Conservation (phyloP, 2,797 vertebrate genomes). For the Mionectes olivaceus region DNA sequence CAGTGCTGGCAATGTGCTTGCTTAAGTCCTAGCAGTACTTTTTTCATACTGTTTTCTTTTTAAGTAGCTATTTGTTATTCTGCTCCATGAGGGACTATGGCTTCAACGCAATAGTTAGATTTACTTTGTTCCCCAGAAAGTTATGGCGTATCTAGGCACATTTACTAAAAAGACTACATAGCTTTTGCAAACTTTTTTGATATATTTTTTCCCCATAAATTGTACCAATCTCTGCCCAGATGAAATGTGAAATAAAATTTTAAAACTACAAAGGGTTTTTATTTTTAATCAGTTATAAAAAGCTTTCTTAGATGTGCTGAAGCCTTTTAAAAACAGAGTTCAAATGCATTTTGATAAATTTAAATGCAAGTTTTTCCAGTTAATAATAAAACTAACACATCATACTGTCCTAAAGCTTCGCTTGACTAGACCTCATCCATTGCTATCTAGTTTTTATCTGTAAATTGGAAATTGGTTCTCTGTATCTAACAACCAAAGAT, state of each 20-base stretch:
- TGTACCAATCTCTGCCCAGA: background rate
- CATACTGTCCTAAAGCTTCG: background rate
- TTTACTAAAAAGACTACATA: background rate
- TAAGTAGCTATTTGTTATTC: background rate
- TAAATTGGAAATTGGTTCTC: slow-evolving; percentile 50
- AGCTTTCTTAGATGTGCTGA: background rate
- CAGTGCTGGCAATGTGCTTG: background rate
- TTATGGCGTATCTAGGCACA: background rate
- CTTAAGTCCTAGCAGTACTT: background rate
- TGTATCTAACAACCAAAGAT: slow-evolving; percentile 26
- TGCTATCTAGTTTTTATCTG: background rate
- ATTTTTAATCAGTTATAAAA: background rate
- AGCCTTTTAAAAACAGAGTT: background rate
- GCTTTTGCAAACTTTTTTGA: background rate
- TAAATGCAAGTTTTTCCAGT: background rate
- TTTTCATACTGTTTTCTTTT: background rate
- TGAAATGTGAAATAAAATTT: background rate
- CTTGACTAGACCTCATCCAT: background rate
- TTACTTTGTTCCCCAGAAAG: background rate
- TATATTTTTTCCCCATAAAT: background rate
- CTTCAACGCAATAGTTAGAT: background rate
- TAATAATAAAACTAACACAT: background rate
- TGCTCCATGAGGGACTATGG: background rate
- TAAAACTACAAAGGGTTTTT: background rate
- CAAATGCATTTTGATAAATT: background rate